Evolutionary conservation across 1,140 invertebrate species (phyloP).

Genomic region (Melitaea cinxia): DNA sequence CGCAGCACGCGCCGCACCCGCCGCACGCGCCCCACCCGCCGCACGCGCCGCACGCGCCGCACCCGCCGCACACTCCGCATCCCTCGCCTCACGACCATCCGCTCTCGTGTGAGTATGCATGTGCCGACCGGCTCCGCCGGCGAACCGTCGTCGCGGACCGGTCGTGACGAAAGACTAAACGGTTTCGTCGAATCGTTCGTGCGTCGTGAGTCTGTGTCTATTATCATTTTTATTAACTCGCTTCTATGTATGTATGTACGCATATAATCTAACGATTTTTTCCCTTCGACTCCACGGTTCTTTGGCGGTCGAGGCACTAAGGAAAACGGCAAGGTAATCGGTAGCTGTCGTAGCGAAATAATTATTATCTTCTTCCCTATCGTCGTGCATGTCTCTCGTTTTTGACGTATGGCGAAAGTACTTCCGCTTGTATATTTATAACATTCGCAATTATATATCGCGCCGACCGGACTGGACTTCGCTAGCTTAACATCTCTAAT

Average conservation of each 20-base stretch:
- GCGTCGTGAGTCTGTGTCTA: not conserved
- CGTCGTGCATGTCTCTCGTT: conserved; percentile 47
- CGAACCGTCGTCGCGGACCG: not conserved
- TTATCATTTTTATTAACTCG: conserved; percentile 7
- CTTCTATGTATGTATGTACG: conserved; percentile 1
- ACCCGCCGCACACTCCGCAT: conserved; percentile 74
- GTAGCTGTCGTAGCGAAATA: conserved; percentile 25
- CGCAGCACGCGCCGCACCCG: conserved; percentile 74
- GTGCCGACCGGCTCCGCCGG: not conserved
- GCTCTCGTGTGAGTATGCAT: conserved; percentile 51
- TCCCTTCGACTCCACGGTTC: conserved; percentile 6
- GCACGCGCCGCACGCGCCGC: conserved; percentile 73
- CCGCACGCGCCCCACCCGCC: conserved; percentile 71
- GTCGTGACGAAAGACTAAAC: not conserved
- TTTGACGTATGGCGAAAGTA: conserved; percentile 48
- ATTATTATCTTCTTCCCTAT: conserved; percentile 9
- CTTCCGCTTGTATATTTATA: conserved; percentile 47
- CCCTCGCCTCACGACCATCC: conserved; percentile 56
- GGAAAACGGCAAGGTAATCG: conserved; percentile 29
- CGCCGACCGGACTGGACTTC: conserved; percentile 18
- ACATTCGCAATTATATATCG: conserved; percentile 25
- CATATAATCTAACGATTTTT: conserved; percentile 10
- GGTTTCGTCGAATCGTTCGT: not conserved
- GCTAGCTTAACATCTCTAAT: conserved; percentile 19
- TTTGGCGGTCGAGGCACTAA: conserved; percentile 2